phyloP scores from a whole-genome alignment of 2,888 invertebrate genomes.

The Calliopum simillimum region DNA sequence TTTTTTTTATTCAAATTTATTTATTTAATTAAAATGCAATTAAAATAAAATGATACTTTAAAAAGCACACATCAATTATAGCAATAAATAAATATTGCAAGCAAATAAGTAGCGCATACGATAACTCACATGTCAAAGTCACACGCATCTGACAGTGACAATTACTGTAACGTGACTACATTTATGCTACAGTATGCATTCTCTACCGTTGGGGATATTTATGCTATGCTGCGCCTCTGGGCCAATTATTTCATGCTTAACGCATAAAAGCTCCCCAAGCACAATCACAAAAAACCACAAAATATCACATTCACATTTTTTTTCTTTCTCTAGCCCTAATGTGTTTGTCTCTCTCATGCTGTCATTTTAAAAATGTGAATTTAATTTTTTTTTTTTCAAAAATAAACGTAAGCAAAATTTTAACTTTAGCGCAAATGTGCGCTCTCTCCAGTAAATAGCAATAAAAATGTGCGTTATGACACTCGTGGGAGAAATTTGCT shows the following conservation, averaged over 20 bases:
- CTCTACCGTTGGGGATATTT: too few relatives aligned
- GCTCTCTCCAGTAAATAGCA: not conserved
- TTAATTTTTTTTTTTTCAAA: not conserved
- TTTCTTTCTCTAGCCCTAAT: not conserved
- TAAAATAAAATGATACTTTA: too few relatives aligned
- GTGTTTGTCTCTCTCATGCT: not conserved
- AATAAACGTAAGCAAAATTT: not conserved
- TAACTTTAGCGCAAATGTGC: conserved; percentile 4
- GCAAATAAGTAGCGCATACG: too few relatives aligned
- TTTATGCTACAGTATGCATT: too few relatives aligned
- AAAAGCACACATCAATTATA: too few relatives aligned
- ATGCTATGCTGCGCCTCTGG: not conserved
- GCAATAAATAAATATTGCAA: too few relatives aligned
- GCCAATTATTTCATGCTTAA: conserved; percentile 17
- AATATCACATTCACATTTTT: not conserved
- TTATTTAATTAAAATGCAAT: too few relatives aligned
- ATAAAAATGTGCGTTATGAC: not conserved
- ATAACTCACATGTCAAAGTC: conserved; percentile 9
- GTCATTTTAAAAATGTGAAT: not conserved
- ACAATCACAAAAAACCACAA: conserved; percentile 7
- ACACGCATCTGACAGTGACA: too few relatives aligned
- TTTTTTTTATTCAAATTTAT: too few relatives aligned
- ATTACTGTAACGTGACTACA: too few relatives aligned
- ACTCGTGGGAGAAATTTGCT: conserved; percentile 1
- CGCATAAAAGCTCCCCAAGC: conserved; percentile 10